Conservation (phyloP, 2,797 vertebrate species). For the Phylloscopus collybita region DNA sequence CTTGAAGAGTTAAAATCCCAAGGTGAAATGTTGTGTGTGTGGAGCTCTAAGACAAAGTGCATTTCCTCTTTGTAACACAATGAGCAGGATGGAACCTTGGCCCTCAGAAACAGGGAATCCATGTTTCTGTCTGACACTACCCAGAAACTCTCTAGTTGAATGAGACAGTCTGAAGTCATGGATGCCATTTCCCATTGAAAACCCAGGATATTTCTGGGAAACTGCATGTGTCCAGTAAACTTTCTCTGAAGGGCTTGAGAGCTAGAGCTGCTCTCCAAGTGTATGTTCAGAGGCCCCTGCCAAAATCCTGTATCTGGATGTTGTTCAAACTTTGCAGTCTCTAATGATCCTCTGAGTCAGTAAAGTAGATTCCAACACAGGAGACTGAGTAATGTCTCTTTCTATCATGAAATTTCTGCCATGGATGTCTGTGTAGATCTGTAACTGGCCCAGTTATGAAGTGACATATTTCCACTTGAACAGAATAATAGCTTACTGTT, state of each 20-base stretch:
- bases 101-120: background rate
- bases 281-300: background rate
- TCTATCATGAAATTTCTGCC: background rate
- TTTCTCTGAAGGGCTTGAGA: background rate
- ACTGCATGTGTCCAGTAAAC: background rate
- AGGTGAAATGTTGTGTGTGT: background rate
- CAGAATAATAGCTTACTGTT: background rate
- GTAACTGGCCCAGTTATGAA: background rate
- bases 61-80: background rate
- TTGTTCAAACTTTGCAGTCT: background rate
- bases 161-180: background rate
- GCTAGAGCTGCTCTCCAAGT: background rate
- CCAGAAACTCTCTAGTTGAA: background rate
- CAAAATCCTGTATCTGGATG: background rate
- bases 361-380: background rate
- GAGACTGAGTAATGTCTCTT: background rate
- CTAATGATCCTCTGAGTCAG: background rate
- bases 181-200: background rate
- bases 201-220: slow-evolving; percentile 16
- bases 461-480: background rate
- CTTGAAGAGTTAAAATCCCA: background rate
- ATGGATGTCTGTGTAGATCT: background rate
- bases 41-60: background rate
- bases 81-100: background rate
- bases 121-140: background rate